Evolutionary conservation across 2,888 invertebrate genomes (phyloP).

Genomic region (Geophilus truncorum): DNA sequence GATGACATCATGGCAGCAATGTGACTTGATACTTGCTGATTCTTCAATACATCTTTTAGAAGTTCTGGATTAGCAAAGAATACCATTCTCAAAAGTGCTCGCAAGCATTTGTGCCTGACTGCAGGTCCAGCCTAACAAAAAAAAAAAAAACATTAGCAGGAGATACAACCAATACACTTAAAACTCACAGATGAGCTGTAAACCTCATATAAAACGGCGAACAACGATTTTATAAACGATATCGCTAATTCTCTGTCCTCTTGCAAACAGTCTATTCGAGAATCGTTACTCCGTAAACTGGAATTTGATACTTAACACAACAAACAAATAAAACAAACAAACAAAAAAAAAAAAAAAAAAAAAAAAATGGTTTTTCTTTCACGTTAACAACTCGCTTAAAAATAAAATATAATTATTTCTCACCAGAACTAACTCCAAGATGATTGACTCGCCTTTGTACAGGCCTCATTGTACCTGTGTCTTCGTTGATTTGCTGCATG

Average conservation of each 20-base stretch:
- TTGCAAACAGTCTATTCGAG: conserved; percentile 63
- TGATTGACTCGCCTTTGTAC: conserved; percentile 69
- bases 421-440: conserved; percentile 35
- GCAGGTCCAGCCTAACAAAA: conserved; percentile 77
- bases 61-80: conserved; percentile 87
- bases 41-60: conserved; percentile 63
- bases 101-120: conserved; percentile 92
- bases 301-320: conserved; percentile 40
- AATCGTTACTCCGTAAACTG: conserved; percentile 52
- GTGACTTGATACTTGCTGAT: conserved; percentile 84
- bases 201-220: conserved; percentile 94
- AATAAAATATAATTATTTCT: background rate
- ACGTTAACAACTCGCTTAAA: too few relatives aligned
- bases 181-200: conserved; percentile 77
- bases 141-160: background rate
- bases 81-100: conserved; percentile 92
- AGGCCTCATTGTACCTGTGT: conserved; percentile 87
- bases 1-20: conserved; percentile 98
- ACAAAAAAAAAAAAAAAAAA: conserved; percentile 29
- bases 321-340: too few relatives aligned
- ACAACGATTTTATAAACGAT: conserved; percentile 69
- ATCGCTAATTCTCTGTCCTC: conserved; percentile 66
- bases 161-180: background rate
- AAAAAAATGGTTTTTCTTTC: too few relatives aligned
- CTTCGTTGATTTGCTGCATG: conserved; percentile 98